phyloP scores from a whole-genome alignment of 2,888 invertebrate genomes.

The Pantelozetes paolii region DNA sequence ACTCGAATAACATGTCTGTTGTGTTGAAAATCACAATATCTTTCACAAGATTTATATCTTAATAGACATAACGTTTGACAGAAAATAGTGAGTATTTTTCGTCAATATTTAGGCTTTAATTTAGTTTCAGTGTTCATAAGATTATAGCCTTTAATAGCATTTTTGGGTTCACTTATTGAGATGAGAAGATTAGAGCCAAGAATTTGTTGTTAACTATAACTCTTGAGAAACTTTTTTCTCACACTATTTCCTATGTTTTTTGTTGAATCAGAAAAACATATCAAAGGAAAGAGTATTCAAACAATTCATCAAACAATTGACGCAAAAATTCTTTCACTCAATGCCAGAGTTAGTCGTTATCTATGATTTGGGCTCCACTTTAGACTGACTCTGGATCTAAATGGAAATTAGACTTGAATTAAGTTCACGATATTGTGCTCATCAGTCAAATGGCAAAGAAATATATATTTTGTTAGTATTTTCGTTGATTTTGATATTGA shows the following conservation, averaged over 20 bases:
- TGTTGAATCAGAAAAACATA: background rate
- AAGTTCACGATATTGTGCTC: slow-evolving; percentile 2
- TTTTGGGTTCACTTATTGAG: slow-evolving; percentile 1
- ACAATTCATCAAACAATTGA: background rate
- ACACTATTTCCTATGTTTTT: background rate
- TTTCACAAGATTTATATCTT: slow-evolving; percentile 1
- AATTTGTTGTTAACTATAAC: background rate
- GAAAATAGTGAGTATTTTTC: background rate
- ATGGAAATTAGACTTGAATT: background rate
- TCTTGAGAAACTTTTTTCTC: background rate
- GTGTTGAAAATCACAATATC: background rate
- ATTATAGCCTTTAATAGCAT: slow-evolving; percentile 1
- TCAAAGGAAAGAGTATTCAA: background rate
- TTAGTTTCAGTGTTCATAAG: background rate
- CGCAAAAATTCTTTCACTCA: background rate
- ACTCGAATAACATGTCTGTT: background rate
- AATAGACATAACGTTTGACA: background rate
- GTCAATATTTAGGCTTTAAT: background rate
- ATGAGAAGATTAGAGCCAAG: background rate
- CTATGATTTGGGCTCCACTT: background rate
- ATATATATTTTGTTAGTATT: background rate
- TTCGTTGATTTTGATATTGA: background rate
- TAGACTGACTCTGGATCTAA: background rate
- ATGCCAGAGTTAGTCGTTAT: background rate
- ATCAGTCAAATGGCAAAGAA: slow-evolving; percentile 15